Base-by-base conservation (phyloP, 2,888 invertebrate genomes). In the Cheilosia vernalis region DNA sequence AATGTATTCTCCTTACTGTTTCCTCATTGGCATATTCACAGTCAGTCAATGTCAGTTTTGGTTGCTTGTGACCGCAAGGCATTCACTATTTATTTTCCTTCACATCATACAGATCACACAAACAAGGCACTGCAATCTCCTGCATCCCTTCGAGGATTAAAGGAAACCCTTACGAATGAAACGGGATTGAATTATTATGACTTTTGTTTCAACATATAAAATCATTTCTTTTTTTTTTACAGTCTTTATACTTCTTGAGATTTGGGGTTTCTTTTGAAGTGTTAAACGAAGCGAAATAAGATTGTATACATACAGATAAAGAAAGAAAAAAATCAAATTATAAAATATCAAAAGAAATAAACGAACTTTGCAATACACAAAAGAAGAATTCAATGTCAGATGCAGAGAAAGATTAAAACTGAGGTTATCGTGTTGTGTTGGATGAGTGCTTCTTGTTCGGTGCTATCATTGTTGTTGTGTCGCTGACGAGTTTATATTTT, bases 341-440 rank as follows among this genome's bases (percentile, higher is more conserved):
- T 37, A 3, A 10, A 33, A 37, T 37, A 37, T 37, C 37, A 37
- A 37, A 37, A 37, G 37, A 47, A 42, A 79, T 19, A 49, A 73
- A 51, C 19, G n/a, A 49, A 37, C 42, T 42, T 47, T 47, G 40
- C 24, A 63, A n/a, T 51, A 21, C 37, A 47, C 58, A 79, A 78
- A 70, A 63, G 66, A 58, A 66, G 66, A 79, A 64, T 66, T 79
- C 64, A 64, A 72, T 79, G 79, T 79, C 72, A 66, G 47, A 79
- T 72, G 64, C 70, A 79, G 72, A 42, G 21, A 72, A 42, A 72
- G 61, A 72, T 79, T 53, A 37, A 15, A 27, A 64, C 24, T 40
- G 42, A 72, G 58, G 49, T 72, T 58, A 60, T 66, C 42, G 79
- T 72, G 79, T 21, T 40, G 53, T 69, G 37, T 55, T 37, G 47